Base-by-base conservation (phyloP, 2,888 invertebrate species). In the Tetrapedia diversipes region DNA sequence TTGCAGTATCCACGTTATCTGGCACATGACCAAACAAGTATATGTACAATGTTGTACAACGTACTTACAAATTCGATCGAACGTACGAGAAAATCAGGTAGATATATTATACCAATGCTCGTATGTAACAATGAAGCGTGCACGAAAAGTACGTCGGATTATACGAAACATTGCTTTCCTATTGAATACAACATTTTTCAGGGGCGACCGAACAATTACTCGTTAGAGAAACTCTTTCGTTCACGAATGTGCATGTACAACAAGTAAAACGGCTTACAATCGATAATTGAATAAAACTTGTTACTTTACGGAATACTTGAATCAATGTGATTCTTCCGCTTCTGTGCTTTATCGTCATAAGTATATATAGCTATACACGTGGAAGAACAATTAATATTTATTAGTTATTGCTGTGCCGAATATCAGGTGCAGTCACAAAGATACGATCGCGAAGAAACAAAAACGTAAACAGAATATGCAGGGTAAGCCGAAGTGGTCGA, bases 231-330 rank as follows among this genome's bases (percentile, higher is more conserved):
- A 39, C 7, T 19, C 16, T 53, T 39, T 43, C 27, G 27, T 57
- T 59, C 27, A 56, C 37, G 19, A 6, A 16, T 6, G 11, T 14
- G 11, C 14, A 51, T 14, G 11, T 11, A 54, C 32, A 2, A 45
- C 32, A 65, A 19, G n/a, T 34, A 37, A n/a, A 47, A 47, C 19
- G 10, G 1, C 11, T 14, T 3, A 2, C 0, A 16, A 61, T 61
- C 61, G 49, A 67, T 67, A 67, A 61, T 61, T 49, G 37, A 61
- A 29, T 29, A 32, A 51, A 51, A 51, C 32, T 61, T 29, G 29
- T 49, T 39, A 39, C 10, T 49, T 24, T 51, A 16, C 11, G 24
- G 4, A n/a, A 51, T 4, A 16, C 10, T 14, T 19, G 10, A 2
- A 4, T 2, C 19, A 10, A 10, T 19, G 4, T 3, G 8, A 19